These are phyloP conservation scores for Formica aserva DNA, from an alignment of 2,888 invertebrate genomes.

Conservation along the genomic window DNA sequence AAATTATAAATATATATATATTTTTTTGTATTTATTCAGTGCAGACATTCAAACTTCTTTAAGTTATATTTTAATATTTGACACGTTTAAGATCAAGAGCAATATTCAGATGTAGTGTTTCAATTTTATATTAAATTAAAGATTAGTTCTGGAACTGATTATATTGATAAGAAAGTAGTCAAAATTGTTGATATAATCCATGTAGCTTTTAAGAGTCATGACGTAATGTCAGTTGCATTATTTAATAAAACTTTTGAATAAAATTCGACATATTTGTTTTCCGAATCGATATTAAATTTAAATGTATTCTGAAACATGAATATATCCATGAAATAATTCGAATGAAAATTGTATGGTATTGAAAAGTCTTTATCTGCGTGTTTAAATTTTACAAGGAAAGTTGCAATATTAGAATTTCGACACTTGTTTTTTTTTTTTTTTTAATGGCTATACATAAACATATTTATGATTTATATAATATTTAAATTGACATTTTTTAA, in stretches of 20 bases:
- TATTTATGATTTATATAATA: neutral
- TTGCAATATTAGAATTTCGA: neutral
- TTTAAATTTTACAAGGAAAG: neutral
- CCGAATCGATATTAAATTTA: neutral
- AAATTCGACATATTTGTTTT: neutral
- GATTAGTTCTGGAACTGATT: slow-evolving; percentile 8
- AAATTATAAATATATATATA: slow-evolving; percentile 19
- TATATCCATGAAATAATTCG: slow-evolving; percentile 1
- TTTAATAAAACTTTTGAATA: neutral
- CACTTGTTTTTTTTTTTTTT: neutral
- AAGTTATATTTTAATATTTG: neutral
- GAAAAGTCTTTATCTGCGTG: neutral
- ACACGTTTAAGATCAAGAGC: neutral
- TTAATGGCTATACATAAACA: neutral
- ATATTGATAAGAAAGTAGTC: neutral
- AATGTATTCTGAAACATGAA: neutral
- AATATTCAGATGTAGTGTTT: neutral
- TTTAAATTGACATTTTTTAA: neutral
- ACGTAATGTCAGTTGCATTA: neutral
- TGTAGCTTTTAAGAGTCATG: neutral
- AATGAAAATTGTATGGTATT: neutral
- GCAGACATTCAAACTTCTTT: neutral
- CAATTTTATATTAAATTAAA: neutral
- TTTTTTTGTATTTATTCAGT: neutral
- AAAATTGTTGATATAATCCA: neutral